These are phyloP conservation scores for Zoanthus sociatus DNA, from an alignment of 92 coral and sea anemone species.

Conservation along the genomic window DNA sequence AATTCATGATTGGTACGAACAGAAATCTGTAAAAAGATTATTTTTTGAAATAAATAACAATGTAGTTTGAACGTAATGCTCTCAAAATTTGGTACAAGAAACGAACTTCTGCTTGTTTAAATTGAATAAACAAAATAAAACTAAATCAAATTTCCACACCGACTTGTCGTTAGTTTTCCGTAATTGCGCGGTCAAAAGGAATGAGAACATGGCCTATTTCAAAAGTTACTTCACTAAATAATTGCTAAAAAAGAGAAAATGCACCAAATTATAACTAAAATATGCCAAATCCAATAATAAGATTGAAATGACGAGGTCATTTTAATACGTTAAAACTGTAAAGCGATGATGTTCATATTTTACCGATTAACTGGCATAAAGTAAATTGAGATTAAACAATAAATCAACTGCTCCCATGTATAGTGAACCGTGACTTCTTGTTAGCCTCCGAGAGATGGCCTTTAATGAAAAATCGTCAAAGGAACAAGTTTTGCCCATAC, in stretches of 20 bases:
- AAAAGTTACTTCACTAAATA: not conserved
- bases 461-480: not conserved
- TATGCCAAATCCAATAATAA: conserved; percentile 17
- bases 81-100: no score
- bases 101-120: not conserved
- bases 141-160: conserved; percentile 17
- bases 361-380: conserved; percentile 19
- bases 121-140: conserved; percentile 4
- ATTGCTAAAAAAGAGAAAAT: conserved; percentile 5
- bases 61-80: no score
- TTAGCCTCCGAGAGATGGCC: not conserved
- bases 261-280: conserved; percentile 12
- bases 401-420: conserved; percentile 19
- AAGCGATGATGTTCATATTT: not conserved
- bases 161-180: not conserved
- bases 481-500: no score
- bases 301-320: conserved; percentile 11
- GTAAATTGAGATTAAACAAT: conserved; percentile 17
- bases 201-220: conserved; percentile 5
- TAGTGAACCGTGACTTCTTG: conserved; percentile 11
- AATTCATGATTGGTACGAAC: no score
- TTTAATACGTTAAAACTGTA: not conserved
- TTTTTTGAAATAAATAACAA: no score
- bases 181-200: conserved; percentile 21
- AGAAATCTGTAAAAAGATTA: no score